Evolutionary conservation across 2,888 invertebrate species (phyloP).

Genomic region (Drosophila aldrichi): DNA sequence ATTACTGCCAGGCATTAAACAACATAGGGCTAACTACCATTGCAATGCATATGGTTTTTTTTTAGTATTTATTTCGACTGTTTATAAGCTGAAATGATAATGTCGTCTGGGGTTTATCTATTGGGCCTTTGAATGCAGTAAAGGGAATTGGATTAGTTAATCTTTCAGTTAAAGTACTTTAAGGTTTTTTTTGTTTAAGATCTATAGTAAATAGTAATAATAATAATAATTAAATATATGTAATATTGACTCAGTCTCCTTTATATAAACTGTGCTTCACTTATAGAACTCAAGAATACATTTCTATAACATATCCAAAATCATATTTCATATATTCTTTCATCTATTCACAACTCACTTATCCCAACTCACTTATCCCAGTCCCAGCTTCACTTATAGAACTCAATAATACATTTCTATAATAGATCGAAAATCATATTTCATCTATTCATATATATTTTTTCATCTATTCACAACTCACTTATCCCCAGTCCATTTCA

Average conservation of each 20-base stretch:
- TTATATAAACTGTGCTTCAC: background rate
- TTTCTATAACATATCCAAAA: background rate
- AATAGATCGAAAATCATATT: too few species aligned
- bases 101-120: background rate
- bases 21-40: background rate
- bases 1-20: conserved; percentile 8
- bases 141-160: background rate
- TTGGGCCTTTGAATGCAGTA: background rate
- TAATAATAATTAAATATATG: too few species aligned
- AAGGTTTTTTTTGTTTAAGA: too few species aligned
- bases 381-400: background rate
- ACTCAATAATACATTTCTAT: too few species aligned
- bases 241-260: background rate
- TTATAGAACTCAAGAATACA: too few species aligned
- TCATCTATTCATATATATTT: too few species aligned
- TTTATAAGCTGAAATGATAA: background rate
- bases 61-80: background rate
- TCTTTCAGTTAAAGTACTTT: background rate
- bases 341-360: too few species aligned
- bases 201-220: too few species aligned
- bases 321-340: too few species aligned
- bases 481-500: background rate
- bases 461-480: background rate
- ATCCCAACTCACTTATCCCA: too few species aligned
- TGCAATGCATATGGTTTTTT: background rate